Conservation (phyloP, 2,888 invertebrate species). For the Acleris sparsana region DNA sequence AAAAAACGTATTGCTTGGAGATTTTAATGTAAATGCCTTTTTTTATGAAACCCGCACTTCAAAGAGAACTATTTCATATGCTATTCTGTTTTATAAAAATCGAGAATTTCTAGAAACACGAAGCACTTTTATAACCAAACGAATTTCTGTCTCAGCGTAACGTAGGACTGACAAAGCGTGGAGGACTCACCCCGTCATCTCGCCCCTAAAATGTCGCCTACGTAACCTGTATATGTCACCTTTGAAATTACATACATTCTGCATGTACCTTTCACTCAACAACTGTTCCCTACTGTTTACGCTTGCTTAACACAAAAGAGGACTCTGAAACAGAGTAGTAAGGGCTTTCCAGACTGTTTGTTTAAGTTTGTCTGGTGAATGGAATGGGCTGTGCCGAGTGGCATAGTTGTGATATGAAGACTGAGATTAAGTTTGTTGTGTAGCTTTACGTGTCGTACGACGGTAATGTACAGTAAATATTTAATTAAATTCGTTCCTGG, state of each 20-base stretch:
- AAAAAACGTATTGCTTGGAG: too few species aligned
- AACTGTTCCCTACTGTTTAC: background rate
- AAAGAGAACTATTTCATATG: background rate
- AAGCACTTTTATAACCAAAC: slow-evolving; percentile 34
- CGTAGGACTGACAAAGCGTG: slow-evolving; percentile 9
- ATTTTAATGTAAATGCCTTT: background rate
- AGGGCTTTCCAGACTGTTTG: background rate
- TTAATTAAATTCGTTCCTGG: slow-evolving; percentile 27
- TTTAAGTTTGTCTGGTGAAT: slow-evolving; percentile 6
- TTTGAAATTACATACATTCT: slow-evolving; percentile 35
- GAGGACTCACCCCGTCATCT: slow-evolving; percentile 3
- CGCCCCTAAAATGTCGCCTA: slow-evolving; percentile 19
- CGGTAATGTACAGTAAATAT: slow-evolving; percentile 29
- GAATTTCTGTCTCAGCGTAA: slow-evolving; percentile 22
- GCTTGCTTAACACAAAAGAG: background rate
- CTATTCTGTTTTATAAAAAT: background rate
- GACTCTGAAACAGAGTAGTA: background rate
- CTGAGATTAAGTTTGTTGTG: slow-evolving; percentile 25
- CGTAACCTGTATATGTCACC: slow-evolving; percentile 31
- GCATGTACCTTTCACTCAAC: slow-evolving; percentile 27
- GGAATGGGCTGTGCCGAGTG: slow-evolving; percentile 16
- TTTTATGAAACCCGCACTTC: background rate
- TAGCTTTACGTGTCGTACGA: slow-evolving; percentile 15
- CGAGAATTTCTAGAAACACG: slow-evolving; percentile 13
- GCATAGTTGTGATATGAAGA: slow-evolving; percentile 32